Base-by-base conservation (phyloP, 2,113 vertebrate genomes). In the Nothocercus nigrocapillus region DNA sequence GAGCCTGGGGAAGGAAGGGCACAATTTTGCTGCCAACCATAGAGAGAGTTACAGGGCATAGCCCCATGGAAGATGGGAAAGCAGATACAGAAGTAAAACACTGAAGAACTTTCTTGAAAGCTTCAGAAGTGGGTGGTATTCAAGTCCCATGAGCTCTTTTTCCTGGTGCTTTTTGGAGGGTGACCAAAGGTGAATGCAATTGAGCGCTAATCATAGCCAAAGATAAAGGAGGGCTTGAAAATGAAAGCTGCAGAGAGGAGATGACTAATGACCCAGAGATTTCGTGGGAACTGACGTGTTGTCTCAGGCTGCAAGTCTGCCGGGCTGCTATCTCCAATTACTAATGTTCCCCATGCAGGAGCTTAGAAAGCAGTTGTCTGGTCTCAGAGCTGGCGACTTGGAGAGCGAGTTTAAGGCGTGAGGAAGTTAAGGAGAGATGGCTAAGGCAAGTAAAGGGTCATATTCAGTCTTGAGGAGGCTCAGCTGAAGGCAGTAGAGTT, bases 211-310 rank as follows among this genome's bases (percentile, higher is more conserved):
- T 94, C 93, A 53, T 59, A 82, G 90, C 58, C 59, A 76, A 87
- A 96, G 70, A 95, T 93, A 97, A 97, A 96, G 74, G 51, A 94
- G 45, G 45, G 63, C 59, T 94, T 92, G 86, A 96, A 96, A 95
- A 93, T 92, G 86, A 96, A 92, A 94, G 88, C 86, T 94, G 67
- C 34, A 61, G 45, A 42, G 88, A 93, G 53, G 64, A 89, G 89
- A 95, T 87, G 88, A 94, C 81, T 91, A 95, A 94, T 59, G 81
- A 76, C 54, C 80, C 63, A 73, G 61, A 83, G 72, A 58, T 92
- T 93, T 89, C 88, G 42, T 82, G 83, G 90, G 86, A 93, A 89
- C 69, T 88, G 54, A 62, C 5, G 4, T 1, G 7, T 47, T 79
- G 89, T 89, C 73, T 87, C 73, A 47, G 88, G 77, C 73, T 88